phyloP scores from a whole-genome alignment of 2,113 vertebrate genomes.

The Coturnix japonica region DNA sequence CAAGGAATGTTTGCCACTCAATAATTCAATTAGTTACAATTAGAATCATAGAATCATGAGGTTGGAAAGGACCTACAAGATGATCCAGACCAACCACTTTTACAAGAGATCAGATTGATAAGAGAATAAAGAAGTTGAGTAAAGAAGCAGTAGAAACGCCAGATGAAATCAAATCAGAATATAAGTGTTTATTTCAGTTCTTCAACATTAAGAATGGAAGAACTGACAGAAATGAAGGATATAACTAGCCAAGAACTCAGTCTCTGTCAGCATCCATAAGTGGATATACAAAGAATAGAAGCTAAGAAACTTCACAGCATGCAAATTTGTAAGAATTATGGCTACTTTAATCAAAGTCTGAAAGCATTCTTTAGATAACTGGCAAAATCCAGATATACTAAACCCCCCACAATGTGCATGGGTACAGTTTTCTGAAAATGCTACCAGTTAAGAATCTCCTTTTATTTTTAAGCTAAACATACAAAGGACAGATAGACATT shows the following conservation, averaged over 20 bases:
- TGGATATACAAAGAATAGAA: neutral
- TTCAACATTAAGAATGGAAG: neutral
- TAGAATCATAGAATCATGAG: too few relatives aligned
- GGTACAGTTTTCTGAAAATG: neutral
- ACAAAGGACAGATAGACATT: neutral
- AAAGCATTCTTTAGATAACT: neutral
- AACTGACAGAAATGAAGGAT: neutral
- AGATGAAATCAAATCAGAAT: neutral
- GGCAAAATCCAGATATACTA: neutral
- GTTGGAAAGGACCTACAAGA: too few relatives aligned
- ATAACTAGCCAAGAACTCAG: neutral
- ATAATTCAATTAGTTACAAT: neutral
- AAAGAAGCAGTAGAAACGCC: neutral
- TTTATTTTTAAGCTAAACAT: neutral
- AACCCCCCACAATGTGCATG: rapidly evolving
- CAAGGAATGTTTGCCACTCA: neutral
- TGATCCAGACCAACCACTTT: too few relatives aligned
- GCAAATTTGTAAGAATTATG: neutral
- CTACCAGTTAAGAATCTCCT: neutral
- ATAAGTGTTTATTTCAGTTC: neutral
- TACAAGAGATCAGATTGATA: neutral
- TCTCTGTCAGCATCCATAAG: neutral
- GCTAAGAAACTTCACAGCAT: neutral
- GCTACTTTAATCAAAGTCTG: neutral
- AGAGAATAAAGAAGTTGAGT: neutral